These are phyloP conservation scores for Drepana arcuata DNA, from an alignment of 1,140 invertebrate genomes.

Conservation along the genomic window DNA sequence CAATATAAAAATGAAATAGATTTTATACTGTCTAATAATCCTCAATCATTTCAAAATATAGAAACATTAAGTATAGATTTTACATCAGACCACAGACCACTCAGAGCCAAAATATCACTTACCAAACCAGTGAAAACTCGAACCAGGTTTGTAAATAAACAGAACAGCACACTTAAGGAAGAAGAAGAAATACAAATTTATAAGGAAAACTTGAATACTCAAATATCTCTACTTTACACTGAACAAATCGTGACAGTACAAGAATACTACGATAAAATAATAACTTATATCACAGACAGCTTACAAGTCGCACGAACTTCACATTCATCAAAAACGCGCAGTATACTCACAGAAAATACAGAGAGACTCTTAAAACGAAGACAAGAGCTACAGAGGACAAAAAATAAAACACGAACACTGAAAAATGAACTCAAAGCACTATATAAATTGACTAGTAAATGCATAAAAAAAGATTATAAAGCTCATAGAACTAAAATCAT, in stretches of 20 bases:
- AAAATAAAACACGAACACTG: background rate
- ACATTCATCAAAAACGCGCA: background rate
- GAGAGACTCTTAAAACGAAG: slow-evolving; percentile 5
- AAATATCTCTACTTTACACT: background rate
- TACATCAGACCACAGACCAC: background rate
- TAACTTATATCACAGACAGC: background rate
- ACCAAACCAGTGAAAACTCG: background rate
- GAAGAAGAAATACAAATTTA: background rate
- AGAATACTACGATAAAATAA: background rate
- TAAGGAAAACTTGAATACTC: background rate
- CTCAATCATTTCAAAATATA: background rate
- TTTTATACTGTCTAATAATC: slow-evolving; percentile 1
- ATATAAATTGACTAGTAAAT: slow-evolving; percentile 3
- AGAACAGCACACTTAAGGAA: background rate
- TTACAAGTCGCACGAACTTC: background rate
- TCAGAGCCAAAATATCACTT: background rate
- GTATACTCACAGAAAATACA: slow-evolving; percentile 1
- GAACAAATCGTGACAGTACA: background rate
- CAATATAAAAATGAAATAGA: slow-evolving; percentile 1
- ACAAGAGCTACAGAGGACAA: slow-evolving; percentile 1
- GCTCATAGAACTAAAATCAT: background rate
- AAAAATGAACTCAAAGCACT: background rate
- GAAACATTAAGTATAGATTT: background rate
- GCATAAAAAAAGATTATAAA: slow-evolving; percentile 1
- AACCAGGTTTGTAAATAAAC: background rate